Base-by-base conservation (phyloP, 2,797 vertebrate species). In the Brotula barbata region DNA sequence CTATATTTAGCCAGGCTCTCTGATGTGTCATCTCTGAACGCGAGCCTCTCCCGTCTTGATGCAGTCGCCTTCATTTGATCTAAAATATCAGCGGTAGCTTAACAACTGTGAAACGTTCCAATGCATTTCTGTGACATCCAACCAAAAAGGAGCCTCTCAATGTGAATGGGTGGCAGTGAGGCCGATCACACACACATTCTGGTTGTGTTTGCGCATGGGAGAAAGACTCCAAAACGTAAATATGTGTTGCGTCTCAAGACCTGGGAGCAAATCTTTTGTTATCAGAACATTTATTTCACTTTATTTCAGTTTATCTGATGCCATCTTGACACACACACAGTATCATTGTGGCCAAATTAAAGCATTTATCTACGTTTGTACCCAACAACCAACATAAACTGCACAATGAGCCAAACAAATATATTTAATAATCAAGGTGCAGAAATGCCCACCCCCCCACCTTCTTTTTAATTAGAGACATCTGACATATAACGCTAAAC, bases 1-100 rank as follows among this genome's bases (percentile, higher is more conserved):
- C 83, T 87, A 87, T 84, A 85, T 90, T 89, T 87, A 90, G 83
- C 33, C 45, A 64, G 59, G 61, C 73, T 80, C 59, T 73, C 70
- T 82, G 81, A 82, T 68, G 67, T 85, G 72, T 75, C 3, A 44
- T 85, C 82, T 87, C 68, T 75, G 86, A 82, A 83, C 61, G 75
- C 68, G 68, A 77, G 77, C 79, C 75, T 50, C 39, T 72, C 75
- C 67, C 43, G 51, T 4, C 25, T 28, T 4, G 60, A 63, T 52
- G 1, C 80, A 64, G 41, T 71, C 64, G 79, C 84, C 65, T 46
- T 68, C 76, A 86, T 86, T 84, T 86, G 80, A 85, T 88, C 85
- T 87, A 85, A 87, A 87, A 88, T 90, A 86, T 6, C 46, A 73
- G 43, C 57, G 49, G 45, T 68, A 58, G 74, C 62, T 82, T 73